Percentiles rank a stretch among this genome's conserved stretches.
These are phyloP conservation scores for Argyra leucocephala DNA, from an alignment of 2,888 invertebrate genomes.

Conservation along the genomic window DNA sequence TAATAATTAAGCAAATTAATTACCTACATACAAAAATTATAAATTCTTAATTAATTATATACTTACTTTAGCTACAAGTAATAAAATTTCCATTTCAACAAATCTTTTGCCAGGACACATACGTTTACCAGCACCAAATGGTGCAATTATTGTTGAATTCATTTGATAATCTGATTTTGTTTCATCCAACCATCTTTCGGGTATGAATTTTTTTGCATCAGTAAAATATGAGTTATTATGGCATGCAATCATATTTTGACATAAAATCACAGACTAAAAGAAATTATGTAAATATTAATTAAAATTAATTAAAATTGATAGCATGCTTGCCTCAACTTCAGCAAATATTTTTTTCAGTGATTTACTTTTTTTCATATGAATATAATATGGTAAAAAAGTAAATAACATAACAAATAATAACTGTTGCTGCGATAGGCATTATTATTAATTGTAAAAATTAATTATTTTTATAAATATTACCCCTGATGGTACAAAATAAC, in stretches of 20 bases:
- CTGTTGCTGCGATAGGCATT: too few species aligned
- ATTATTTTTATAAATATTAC: slow-evolving; percentile 48
- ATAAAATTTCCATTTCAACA: slow-evolving; percentile 65
- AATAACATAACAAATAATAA: too few species aligned
- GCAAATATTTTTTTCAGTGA: too few species aligned
- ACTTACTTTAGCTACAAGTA: slow-evolving; percentile 66
- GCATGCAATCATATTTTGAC: slow-evolving; percentile 77
- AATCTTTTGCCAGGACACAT: slow-evolving; percentile 81
- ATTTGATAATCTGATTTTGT: slow-evolving; percentile 38
- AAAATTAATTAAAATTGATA: too few species aligned
- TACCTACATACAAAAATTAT: slow-evolving; percentile 2
- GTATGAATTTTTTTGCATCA: slow-evolving; percentile 57
- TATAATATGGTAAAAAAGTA: too few species aligned
- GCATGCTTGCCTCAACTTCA: too few species aligned
- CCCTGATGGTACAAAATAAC: slow-evolving; percentile 60
- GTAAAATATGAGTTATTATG: slow-evolving; percentile 65
- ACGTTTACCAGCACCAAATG: slow-evolving; percentile 70
- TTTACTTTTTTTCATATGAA: too few species aligned
- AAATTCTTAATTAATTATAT: too few species aligned
- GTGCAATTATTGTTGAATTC: slow-evolving; percentile 58
- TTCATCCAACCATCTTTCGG: slow-evolving; percentile 64
- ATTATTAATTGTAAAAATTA: background rate
- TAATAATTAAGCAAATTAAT: slow-evolving; percentile 1
- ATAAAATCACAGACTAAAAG: slow-evolving; percentile 61
- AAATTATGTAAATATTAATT: too few species aligned